phyloP scores from a whole-genome alignment of 1,140 invertebrate genomes.

The Pteromalus puparum region DNA sequence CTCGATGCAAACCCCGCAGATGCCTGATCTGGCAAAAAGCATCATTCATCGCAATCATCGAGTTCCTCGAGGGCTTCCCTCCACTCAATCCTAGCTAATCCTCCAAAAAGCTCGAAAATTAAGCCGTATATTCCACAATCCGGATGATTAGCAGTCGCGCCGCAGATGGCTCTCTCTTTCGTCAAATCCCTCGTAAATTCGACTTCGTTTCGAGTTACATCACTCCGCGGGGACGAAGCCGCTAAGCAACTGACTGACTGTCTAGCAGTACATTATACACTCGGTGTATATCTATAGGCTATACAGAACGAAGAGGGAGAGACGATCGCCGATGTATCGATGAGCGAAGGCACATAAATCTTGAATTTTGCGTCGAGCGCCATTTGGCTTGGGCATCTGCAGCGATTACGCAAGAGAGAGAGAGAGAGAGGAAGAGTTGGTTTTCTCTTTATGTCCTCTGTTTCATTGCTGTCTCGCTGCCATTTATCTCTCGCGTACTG shows the following conservation, averaged over 20 bases:
- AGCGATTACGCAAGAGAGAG: slow-evolving; percentile 40
- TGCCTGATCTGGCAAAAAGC: not conserved
- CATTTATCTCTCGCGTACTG: slow-evolving; percentile 35
- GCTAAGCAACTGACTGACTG: not conserved
- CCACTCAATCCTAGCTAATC: not conserved
- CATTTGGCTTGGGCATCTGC: slow-evolving; percentile 49
- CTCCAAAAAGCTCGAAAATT: slow-evolving; percentile 20
- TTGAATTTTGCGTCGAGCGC: slow-evolving; percentile 42
- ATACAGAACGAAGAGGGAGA: not conserved
- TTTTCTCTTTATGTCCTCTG: slow-evolving; percentile 10
- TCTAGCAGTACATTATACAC: not conserved
- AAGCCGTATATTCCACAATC: slow-evolving; percentile 18
- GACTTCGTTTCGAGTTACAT: slow-evolving; percentile 62
- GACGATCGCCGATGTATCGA: slow-evolving; percentile 16
- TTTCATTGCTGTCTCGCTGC: slow-evolving; percentile 36
- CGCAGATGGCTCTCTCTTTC: slow-evolving; percentile 56
- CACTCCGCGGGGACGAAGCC: slow-evolving; percentile 29
- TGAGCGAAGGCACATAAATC: slow-evolving; percentile 57
- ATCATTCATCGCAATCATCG: not conserved
- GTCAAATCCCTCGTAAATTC: slow-evolving; percentile 59
- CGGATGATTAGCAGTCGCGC: slow-evolving; percentile 58
- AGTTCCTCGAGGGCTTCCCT: not conserved
- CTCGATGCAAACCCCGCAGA: not conserved
- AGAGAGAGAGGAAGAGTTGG: slow-evolving; percentile 1
- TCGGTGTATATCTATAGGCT: not conserved